Evolutionary conservation across 2,888 invertebrate species (phyloP).

Genomic region (Gastracanthus pulcherrimus): DNA sequence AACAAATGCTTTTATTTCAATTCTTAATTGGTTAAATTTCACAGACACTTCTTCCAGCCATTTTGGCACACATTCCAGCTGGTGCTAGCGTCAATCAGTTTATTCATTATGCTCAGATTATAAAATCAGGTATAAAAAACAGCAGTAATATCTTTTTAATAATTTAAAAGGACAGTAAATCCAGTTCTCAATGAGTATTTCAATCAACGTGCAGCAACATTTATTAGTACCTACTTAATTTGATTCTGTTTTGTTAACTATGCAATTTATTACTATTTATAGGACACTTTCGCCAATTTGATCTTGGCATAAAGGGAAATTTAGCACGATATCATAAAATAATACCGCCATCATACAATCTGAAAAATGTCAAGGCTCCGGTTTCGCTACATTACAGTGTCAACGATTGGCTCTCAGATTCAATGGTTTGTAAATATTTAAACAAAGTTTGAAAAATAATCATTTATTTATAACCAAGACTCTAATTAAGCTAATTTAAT

Average conservation of each 20-base stretch:
- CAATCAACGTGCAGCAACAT: too few relatives aligned
- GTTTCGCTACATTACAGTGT: conserved; percentile 83
- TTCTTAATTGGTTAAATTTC: conserved; percentile 55
- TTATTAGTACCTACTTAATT: too few relatives aligned
- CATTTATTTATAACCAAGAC: background rate
- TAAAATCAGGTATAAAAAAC: conserved; percentile 75
- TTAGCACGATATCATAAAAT: conserved; percentile 48
- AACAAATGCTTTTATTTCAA: background rate
- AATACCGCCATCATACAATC: conserved; percentile 81
- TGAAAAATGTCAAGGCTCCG: conserved; percentile 80
- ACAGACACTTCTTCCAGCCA: conserved; percentile 85
- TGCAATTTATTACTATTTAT: too few relatives aligned
- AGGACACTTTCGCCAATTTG: background rate
- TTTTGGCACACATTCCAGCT: conserved; percentile 83
- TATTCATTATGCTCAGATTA: conserved; percentile 85
- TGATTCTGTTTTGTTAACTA: too few relatives aligned
- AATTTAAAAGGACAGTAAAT: too few relatives aligned
- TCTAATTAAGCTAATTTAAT: background rate
- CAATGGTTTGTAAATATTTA: conserved; percentile 57
- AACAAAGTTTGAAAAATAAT: too few relatives aligned
- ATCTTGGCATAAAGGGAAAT: background rate
- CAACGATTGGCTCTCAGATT: conserved; percentile 83
- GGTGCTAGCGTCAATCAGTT: conserved; percentile 85
- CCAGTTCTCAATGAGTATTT: too few relatives aligned
- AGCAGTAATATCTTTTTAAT: too few relatives aligned